Base-by-base conservation (phyloP, 2,797 vertebrate species). In the Mastacembelus armatus region DNA sequence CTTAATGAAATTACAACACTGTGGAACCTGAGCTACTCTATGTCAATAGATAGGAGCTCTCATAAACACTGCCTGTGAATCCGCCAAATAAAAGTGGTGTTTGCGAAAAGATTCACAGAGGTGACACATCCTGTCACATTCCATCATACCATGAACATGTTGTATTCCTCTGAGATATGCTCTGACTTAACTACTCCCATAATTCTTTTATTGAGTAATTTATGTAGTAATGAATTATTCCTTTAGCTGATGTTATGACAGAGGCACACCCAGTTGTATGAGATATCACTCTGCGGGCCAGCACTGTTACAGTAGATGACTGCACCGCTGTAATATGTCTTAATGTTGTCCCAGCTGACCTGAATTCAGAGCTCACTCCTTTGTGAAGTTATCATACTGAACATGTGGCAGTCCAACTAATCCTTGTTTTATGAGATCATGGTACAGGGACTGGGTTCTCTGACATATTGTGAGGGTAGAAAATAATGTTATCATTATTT, bases 291-390 rank as follows among this genome's bases (percentile, higher is more conserved):
- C 43, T 29, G 49, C 32, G 18, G 27, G 19, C n/a, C 16, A 9
- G 27, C 2, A 4, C 29, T 16, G 26, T 19, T 7, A 21, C 35
- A 52, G 38, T 7, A 18, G 26, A 1, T 49, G 39, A 47, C 48
- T 39, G 35, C 32, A 9, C 8, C 0, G 5, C 32, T 32, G 47
- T 35, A 10, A 44, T 49, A 6, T 21, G 21, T 19, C 27, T 27
- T 22, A 5, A 11, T 64, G 62, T 42, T 64, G 57, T 66, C 47
- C 56, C 10, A 54, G 32, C 40, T 35, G 55, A 47, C 30, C 58
- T 39, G 49, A 33, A 44, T n/a, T 57, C 66, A 77, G 45, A 72
- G 71, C 63, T 52, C 56, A 43, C 14, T 26, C 7, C 11, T 33
- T 1, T 39, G 32, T 11, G 2, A 58, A 40, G 66, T 54, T 67